phyloP scores from a whole-genome alignment of 1,140 invertebrate species.

The Drosophila seguyi region DNA sequence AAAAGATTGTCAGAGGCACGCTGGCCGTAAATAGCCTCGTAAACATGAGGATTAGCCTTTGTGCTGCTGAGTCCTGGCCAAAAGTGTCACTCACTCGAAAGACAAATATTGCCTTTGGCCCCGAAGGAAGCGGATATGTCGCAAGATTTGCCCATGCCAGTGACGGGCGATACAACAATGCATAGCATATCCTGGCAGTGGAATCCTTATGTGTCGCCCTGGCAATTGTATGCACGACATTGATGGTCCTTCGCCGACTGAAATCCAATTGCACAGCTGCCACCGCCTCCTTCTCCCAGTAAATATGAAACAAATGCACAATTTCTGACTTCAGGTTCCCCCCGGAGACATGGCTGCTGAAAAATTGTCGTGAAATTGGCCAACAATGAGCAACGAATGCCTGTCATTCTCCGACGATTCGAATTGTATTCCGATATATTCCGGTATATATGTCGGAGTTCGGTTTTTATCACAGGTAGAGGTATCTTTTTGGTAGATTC shows the following conservation, averaged over 20 bases:
- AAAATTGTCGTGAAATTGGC: slow-evolving; percentile 81
- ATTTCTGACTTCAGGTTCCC: slow-evolving; percentile 59
- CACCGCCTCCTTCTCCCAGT: slow-evolving; percentile 34
- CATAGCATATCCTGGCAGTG: slow-evolving; percentile 61
- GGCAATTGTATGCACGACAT: slow-evolving; percentile 81
- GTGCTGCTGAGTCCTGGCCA: slow-evolving; percentile 59
- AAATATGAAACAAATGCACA: slow-evolving; percentile 78
- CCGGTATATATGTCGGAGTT: slow-evolving; percentile 16
- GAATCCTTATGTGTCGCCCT: slow-evolving; percentile 78
- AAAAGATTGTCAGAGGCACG: slow-evolving; percentile 74
- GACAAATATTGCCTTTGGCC: slow-evolving; percentile 72
- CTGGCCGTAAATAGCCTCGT: slow-evolving; percentile 76
- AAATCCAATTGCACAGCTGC: slow-evolving; percentile 78
- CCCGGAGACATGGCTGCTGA: slow-evolving; percentile 59
- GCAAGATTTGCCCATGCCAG: slow-evolving; percentile 67
- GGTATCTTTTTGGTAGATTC: slow-evolving; percentile 27
- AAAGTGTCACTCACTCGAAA: slow-evolving; percentile 80
- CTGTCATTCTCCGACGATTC: slow-evolving; percentile 60
- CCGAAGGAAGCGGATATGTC: slow-evolving; percentile 77
- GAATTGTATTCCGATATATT: slow-evolving; percentile 41
- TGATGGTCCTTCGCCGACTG: slow-evolving; percentile 53
- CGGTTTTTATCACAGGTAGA: slow-evolving; percentile 55
- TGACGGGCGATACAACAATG: slow-evolving; percentile 28
- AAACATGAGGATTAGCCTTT: slow-evolving; percentile 81
- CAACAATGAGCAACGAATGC: slow-evolving; percentile 72